These are phyloP conservation scores for Caloenas nicobarica DNA, from an alignment of 2,113 vertebrate genomes.

Conservation along the genomic window DNA sequence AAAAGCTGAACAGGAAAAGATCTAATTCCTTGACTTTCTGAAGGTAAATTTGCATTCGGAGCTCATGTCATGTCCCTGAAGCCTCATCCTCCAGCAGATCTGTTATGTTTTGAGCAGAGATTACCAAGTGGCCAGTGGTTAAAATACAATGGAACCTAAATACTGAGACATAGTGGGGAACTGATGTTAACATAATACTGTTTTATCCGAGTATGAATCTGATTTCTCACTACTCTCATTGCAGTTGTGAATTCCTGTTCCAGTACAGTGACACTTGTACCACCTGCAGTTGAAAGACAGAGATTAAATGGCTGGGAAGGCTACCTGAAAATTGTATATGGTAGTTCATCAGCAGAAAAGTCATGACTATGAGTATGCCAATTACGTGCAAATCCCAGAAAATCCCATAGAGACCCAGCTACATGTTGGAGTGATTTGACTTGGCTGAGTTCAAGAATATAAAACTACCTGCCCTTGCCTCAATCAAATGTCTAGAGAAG, in stretches of 20 bases:
- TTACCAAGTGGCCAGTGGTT: background rate
- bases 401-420: background rate
- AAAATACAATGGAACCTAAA: background rate
- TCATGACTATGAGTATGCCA: background rate
- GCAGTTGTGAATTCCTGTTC: background rate
- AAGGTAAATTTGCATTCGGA: background rate
- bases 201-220: background rate
- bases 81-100: background rate
- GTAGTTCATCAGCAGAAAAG: background rate
- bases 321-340: background rate
- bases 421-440: background rate
- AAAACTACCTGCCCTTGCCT: background rate
- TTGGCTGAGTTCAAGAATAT: background rate
- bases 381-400: background rate
- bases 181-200: background rate
- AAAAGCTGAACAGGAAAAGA: background rate
- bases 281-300: background rate
- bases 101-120: background rate
- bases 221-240: background rate
- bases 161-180: background rate
- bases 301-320: background rate
- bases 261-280: background rate
- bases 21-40: background rate
- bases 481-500: background rate
- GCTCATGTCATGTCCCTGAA: rapidly evolving